Percentiles rank a stretch among this genome's conserved stretches.
Evolutionary conservation across 2,797 vertebrate genomes (phyloP).

Genomic region (Dryobates pubescens): DNA sequence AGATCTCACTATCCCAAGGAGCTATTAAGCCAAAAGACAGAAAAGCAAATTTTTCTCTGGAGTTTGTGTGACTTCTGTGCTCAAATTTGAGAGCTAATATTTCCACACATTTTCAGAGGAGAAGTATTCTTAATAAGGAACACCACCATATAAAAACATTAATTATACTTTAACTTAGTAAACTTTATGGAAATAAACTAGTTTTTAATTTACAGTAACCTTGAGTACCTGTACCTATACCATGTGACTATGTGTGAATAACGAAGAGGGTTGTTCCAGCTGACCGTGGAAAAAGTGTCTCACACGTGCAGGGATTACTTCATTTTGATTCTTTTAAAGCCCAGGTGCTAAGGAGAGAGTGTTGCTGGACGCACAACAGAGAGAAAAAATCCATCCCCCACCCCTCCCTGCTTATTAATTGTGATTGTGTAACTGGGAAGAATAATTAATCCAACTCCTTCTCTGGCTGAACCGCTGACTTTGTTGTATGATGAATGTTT

Average conservation of each 20-base stretch:
- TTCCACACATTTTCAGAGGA: neutral
- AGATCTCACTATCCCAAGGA: neutral
- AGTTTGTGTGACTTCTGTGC: neutral
- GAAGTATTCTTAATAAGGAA: neutral
- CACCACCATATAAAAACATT: neutral
- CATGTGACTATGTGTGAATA: too few relatives aligned
- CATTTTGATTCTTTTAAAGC: too few relatives aligned
- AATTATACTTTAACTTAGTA: neutral
- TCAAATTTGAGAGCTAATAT: neutral
- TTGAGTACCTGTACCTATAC: too few relatives aligned
- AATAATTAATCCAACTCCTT: constrained; percentile 23
- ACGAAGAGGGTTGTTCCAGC: too few relatives aligned
- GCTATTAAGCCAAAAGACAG: neutral
- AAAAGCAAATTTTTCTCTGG: neutral
- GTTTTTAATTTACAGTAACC: neutral
- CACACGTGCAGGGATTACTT: too few relatives aligned
- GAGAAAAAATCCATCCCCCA: neutral
- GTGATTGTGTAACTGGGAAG: constrained; percentile 15
- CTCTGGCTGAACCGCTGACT: constrained; percentile 8
- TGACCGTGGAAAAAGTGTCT: too few relatives aligned
- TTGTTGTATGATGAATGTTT: constrained; percentile 14
- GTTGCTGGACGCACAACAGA: neutral
- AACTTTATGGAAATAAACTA: neutral
- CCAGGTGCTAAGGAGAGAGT: neutral
- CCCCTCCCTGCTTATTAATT: constrained; percentile 14